These are phyloP conservation scores for Sebastes glaucus DNA, from an alignment of 2,797 vertebrate genomes.

Conservation along the genomic window DNA sequence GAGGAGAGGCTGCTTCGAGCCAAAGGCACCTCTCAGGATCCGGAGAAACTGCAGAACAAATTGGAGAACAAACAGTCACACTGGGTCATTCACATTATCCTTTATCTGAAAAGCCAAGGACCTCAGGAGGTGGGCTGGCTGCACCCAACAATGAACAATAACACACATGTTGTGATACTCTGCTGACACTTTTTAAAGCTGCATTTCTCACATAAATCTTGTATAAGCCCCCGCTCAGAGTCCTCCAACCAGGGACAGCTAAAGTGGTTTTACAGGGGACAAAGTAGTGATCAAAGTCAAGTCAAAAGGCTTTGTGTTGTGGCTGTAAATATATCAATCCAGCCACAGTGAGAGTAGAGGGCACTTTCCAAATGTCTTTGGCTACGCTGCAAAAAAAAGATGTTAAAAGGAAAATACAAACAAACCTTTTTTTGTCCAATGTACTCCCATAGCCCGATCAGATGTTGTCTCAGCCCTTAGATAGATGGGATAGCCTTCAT, in stretches of 20 bases:
- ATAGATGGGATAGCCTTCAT: not conserved
- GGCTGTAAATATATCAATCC: slow-evolving; percentile 28
- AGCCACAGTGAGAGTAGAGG: slow-evolving; percentile 9
- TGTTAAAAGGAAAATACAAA: not conserved
- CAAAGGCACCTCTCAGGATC: slow-evolving; percentile 75
- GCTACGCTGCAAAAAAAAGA: not conserved
- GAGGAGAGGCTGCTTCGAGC: slow-evolving; percentile 48
- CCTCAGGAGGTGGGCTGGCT: slow-evolving; percentile 56
- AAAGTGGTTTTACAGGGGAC: slow-evolving; percentile 26
- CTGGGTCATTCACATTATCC: slow-evolving; percentile 76
- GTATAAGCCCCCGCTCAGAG: slow-evolving; percentile 17
- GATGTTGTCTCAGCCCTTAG: not conserved
- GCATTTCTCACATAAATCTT: slow-evolving; percentile 62
- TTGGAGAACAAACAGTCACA: slow-evolving; percentile 82
- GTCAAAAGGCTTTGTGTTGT: slow-evolving; percentile 28
- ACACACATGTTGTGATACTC: slow-evolving; percentile 63
- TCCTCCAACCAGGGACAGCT: slow-evolving; percentile 26
- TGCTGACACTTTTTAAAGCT: slow-evolving; percentile 54
- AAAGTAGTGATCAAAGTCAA: slow-evolving; percentile 42
- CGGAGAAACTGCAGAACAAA: slow-evolving; percentile 80
- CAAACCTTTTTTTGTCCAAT: not conserved
- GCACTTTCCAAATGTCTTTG: slow-evolving; percentile 17
- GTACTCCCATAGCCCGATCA: not conserved
- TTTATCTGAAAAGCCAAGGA: slow-evolving; percentile 60
- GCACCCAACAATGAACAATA: slow-evolving; percentile 57